Evolutionary conservation across 2,797 vertebrate genomes (phyloP), one percentile per base, ranked within the genome.

Genomic region (Carapus acus): DNA sequence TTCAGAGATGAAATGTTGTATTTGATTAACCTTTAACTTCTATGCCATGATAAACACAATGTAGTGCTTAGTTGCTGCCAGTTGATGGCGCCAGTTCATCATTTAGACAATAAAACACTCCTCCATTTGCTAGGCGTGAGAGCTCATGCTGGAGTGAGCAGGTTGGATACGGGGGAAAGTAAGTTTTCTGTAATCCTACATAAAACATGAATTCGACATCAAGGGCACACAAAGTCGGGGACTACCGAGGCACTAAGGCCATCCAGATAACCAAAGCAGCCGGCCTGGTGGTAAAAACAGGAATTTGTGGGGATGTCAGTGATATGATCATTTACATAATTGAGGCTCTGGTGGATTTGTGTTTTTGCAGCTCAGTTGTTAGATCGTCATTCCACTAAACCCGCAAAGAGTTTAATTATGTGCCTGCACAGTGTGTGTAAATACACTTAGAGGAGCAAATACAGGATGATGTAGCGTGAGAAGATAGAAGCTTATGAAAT

Each of bases 181-280:
- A n/a, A n/a, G n/a, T n/a, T n/a, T n/a, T n/a, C n/a, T n/a, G n/a
- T n/a, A n/a, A n/a, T n/a, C n/a, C n/a, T n/a, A n/a, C n/a, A n/a
- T n/a, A n/a, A n/a, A n/a, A n/a, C n/a, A n/a, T n/a, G n/a, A n/a
- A n/a, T n/a, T n/a, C n/a, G n/a, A n/a, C n/a, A n/a, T n/a, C n/a
- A n/a, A n/a, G n/a, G n/a, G n/a, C n/a, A n/a, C n/a, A n/a, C n/a
- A n/a, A n/a, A n/a, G n/a, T n/a, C n/a, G n/a, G n/a, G n/a, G 89
- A 91, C 0, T 94, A 92, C 0, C 91, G 94, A 82, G 91, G 87
- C 24, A 67, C 91, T 74, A 91, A 89, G 43, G 86, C 85, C 0
- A 90, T 93, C 67, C 87, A 90, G 71, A 93, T 91, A 72, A 94
- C 94, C 83, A 87, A 85, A 76, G 92, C 91, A 15, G 82, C 89